These are phyloP conservation scores for Seira ritae DNA, from an alignment of 2,888 invertebrate species.

Conservation along the genomic window DNA sequence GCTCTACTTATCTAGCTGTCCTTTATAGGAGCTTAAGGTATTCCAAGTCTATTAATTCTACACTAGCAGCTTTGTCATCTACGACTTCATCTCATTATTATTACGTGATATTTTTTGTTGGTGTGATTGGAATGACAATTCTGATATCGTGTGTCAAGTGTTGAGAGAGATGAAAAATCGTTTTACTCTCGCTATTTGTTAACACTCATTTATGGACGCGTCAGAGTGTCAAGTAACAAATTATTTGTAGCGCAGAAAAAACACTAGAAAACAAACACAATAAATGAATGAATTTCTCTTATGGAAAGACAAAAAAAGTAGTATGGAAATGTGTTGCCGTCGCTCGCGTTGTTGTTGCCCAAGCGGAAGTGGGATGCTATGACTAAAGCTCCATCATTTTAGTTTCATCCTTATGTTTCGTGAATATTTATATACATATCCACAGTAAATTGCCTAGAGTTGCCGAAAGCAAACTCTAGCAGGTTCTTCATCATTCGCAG, in stretches of 20 bases:
- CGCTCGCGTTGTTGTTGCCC: too few relatives aligned
- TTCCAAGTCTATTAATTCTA: too few relatives aligned
- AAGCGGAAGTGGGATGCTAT: too few relatives aligned
- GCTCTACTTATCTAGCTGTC: too few relatives aligned
- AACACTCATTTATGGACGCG: background rate
- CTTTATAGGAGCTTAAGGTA: too few relatives aligned
- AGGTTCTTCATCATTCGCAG: too few relatives aligned
- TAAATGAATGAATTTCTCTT: too few relatives aligned
- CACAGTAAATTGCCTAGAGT: background rate
- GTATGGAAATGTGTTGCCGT: too few relatives aligned
- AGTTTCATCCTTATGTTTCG: too few relatives aligned
- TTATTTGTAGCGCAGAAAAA: background rate
- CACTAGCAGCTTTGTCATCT: background rate
- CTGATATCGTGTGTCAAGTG: background rate
- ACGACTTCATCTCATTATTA: conserved; percentile 6
- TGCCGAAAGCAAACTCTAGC: background rate
- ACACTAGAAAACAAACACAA: background rate
- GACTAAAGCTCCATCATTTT: too few relatives aligned
- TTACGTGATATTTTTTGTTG: background rate
- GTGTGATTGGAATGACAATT: background rate
- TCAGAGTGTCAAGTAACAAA: background rate
- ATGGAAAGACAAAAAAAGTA: too few relatives aligned
- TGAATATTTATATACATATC: background rate
- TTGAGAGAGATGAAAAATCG: conserved; percentile 3
- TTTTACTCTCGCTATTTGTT: background rate